phyloP scores from a whole-genome alignment of 2,113 vertebrate genomes.

The Chloropsis hardwickii region DNA sequence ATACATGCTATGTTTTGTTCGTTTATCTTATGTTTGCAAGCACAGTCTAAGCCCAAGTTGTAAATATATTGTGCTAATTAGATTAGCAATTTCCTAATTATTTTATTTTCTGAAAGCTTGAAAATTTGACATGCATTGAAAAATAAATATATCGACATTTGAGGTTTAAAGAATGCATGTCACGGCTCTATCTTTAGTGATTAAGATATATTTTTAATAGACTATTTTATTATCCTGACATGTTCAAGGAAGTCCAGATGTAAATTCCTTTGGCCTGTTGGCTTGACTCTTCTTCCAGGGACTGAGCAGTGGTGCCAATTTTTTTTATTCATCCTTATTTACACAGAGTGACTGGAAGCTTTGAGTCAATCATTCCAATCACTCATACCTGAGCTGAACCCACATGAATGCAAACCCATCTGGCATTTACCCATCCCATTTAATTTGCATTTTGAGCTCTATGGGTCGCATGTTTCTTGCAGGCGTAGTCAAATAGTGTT shows the following conservation, averaged over 20 bases:
- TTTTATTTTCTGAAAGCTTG: neutral
- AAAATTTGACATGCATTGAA: neutral
- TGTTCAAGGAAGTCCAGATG: neutral
- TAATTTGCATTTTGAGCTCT: conserved; percentile 6
- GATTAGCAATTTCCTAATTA: neutral
- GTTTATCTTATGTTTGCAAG: neutral
- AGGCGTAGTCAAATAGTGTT: neutral
- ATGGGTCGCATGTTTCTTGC: neutral
- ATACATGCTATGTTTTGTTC: neutral
- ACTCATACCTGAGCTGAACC: neutral
- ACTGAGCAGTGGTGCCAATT: neutral
- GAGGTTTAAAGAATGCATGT: neutral
- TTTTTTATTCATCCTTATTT: conserved; percentile 21
- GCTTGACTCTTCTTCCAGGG: neutral
- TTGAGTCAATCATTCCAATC: conserved; percentile 28
- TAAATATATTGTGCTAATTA: neutral
- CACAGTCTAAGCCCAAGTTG: neutral
- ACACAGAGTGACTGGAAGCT: conserved; percentile 24
- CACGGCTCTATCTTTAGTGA: neutral
- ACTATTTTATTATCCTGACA: neutral
- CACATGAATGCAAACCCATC: conserved; percentile 31
- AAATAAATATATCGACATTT: neutral
- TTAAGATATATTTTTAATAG: neutral
- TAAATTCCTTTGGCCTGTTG: conserved; percentile 10
- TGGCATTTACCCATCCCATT: conserved; percentile 1